Evolutionary conservation across 37 sponge, comb jelly and placozoan species (phyloP).

Genomic region (Crambe crambe): DNA sequence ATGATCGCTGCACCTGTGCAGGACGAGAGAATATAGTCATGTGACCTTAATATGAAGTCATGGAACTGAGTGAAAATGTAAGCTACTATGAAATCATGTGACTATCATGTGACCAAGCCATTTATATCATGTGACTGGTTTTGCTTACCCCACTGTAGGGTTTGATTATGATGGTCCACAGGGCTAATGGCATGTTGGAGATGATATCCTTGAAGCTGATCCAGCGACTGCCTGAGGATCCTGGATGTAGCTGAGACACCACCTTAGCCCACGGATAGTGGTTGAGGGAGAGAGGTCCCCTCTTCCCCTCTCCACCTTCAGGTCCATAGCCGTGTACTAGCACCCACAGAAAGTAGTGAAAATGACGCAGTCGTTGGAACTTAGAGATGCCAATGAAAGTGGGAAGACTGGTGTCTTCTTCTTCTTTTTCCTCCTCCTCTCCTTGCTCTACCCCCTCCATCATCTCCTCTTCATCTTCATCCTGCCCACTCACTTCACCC

Average conservation of each 20-base stretch:
- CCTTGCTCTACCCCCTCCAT: background rate
- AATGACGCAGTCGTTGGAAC: constrained; percentile 39
- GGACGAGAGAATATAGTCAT: background rate
- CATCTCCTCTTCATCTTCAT: constrained; percentile 5
- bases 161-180: constrained; percentile 32
- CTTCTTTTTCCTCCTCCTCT: background rate
- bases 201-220: constrained; percentile 18
- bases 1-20: background rate
- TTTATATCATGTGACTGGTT: no score
- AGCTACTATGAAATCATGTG: no score
- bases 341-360: constrained; percentile 64
- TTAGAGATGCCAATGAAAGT: background rate
- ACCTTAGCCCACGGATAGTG: constrained; percentile 32
- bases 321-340: constrained; percentile 17
- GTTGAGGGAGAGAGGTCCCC: constrained; percentile 18
- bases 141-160: constrained; percentile 9
- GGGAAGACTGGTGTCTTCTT: no score
- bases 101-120: no score
- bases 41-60: background rate
- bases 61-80: background rate
- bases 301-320: background rate
- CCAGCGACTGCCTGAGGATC: constrained; percentile 12
- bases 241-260: constrained; percentile 6
- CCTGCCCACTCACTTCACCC: constrained; percentile 17
- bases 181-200: constrained; percentile 42